Conservation (phyloP, 1,140 invertebrate genomes). For the Drosophila kikkawai region DNA sequence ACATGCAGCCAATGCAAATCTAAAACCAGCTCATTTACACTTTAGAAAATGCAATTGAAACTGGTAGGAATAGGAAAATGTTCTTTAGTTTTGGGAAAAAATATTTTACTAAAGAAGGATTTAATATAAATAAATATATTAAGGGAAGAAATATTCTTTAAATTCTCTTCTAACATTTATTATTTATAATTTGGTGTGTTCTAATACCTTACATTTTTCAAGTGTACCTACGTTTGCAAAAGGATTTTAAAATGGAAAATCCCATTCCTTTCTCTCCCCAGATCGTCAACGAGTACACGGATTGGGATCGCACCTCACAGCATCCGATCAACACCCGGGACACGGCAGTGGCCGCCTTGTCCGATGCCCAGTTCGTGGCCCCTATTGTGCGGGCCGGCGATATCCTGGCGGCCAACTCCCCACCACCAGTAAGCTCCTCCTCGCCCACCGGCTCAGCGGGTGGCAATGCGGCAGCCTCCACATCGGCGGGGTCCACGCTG, state of each 20-base stretch:
- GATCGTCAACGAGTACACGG: conserved; percentile 98
- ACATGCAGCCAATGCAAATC: conserved; percentile 51
- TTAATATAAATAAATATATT: background rate
- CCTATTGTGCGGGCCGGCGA: conserved; percentile 94
- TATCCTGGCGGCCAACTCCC: conserved; percentile 88
- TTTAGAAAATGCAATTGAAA: background rate
- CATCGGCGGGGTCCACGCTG: conserved; percentile 73
- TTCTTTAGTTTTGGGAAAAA: background rate
- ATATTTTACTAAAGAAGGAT: background rate
- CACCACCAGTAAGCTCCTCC: conserved; percentile 78
- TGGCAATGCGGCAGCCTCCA: conserved; percentile 74
- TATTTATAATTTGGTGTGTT: background rate
- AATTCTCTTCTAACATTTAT: too few species aligned
- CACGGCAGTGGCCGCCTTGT: conserved; percentile 95
- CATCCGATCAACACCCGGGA: conserved; percentile 97
- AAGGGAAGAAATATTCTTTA: too few species aligned
- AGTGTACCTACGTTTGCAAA: conserved; percentile 3
- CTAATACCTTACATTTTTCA: background rate
- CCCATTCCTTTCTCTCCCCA: conserved; percentile 38
- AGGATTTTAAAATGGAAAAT: conserved; percentile 17
- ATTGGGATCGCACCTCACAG: conserved; percentile 96
- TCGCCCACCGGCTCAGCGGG: conserved; percentile 55
- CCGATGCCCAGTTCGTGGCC: conserved; percentile 96
- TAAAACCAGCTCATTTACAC: conserved; percentile 17
- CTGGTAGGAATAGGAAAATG: background rate